phyloP scores from a whole-genome alignment of 2,113 vertebrate species.

The Peromyscus maniculatus region DNA sequence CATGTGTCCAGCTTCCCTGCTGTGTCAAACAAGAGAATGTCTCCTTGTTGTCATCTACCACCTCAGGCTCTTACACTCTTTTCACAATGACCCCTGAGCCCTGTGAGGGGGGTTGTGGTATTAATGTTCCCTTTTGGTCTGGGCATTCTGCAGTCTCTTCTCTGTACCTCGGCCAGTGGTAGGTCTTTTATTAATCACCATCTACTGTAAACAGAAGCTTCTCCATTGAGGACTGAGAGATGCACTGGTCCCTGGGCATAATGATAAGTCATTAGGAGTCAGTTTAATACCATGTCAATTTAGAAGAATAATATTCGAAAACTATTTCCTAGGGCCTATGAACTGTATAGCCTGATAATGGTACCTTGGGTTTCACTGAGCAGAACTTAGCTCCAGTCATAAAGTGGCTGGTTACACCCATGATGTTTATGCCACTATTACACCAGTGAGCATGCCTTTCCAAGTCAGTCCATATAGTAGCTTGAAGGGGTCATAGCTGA shows the following conservation, averaged over 20 bases:
- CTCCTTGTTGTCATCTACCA: neutral
- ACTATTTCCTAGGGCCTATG: neutral
- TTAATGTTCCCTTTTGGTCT: neutral
- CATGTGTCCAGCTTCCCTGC: neutral
- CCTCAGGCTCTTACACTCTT: neutral
- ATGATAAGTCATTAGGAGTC: neutral
- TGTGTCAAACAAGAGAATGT: neutral
- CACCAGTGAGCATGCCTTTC: neutral
- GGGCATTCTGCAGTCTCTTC: neutral
- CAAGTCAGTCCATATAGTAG: neutral
- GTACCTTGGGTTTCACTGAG: neutral
- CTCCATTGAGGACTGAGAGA: neutral
- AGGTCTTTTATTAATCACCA: neutral
- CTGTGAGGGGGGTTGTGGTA: neutral
- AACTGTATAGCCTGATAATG: neutral
- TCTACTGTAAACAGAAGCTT: neutral
- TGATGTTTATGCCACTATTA: neutral
- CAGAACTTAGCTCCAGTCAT: neutral
- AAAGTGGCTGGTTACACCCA: neutral
- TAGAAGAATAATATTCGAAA: neutral
- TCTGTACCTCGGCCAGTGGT: no score
- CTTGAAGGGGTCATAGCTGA: neutral
- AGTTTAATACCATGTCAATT: neutral
- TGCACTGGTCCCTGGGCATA: neutral
- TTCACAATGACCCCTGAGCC: neutral